Base-by-base conservation (phyloP, 2,888 invertebrate genomes). In the Petrophora chlorosata region DNA sequence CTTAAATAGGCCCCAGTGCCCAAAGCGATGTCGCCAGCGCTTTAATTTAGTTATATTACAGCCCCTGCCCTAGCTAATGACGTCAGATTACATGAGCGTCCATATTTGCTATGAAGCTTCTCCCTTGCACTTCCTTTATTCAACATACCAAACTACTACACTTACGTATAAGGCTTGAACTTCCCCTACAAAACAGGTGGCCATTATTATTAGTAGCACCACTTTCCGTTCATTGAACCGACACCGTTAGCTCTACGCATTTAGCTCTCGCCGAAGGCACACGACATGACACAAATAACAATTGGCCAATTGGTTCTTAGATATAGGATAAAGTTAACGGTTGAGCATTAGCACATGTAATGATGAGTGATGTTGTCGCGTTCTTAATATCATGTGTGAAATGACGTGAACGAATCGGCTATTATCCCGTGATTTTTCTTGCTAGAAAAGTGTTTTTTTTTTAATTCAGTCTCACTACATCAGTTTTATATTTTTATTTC, bases 201-300 rank as follows among this genome's bases (percentile, higher is more conserved):
- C 70, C 67, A 82, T 83, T 87, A 86, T 87, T 85, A 85, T 85
- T 85, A 79, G 73, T 69, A 76, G 70, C 63, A 74, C 77, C 81
- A 82, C 82, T 82, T 85, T 83, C 82, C 71, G 89, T 86, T 82
- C 88, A 75, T 72, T 86, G 88, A 89, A 87, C 88, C 66, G 79
- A 74, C 76, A 85, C 89, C 88, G 89, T 89, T 89, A 88, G 73
- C 68, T 84, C 82, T 78, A 86, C 85, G 82, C 83, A 83, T 84
- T 82, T 79, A 83, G 83, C 67, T 85, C 82, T 84, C 79, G 77
- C 80, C 74, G 63, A 65, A 57, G 69, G 69, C 70, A 75, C 17
- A 33, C 73, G 76, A 81, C 85, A 84, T 85, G 88, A 81, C 87
- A 85, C 77, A 76, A 88, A 87, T 88, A 85, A 83, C 78, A 87